Base-by-base conservation (phyloP, 2,888 invertebrate genomes). In the Silvanus unidentatus region DNA sequence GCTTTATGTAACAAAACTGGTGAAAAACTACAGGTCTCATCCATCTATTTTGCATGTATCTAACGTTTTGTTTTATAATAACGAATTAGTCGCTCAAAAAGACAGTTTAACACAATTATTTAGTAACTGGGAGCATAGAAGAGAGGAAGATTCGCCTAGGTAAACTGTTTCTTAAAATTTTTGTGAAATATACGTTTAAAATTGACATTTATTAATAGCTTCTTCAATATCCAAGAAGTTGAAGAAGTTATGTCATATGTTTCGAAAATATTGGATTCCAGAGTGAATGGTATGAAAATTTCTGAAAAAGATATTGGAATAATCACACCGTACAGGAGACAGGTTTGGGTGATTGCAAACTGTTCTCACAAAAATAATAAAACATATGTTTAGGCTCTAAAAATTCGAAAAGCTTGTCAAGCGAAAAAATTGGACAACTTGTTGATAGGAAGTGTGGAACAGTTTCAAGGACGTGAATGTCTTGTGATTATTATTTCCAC, bases 401-500 rank as follows among this genome's bases (percentile, higher is more conserved):
- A 75, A 77, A 47, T 74, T 68, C 52, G 57, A 56, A 3, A 67
- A 63, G 62, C 68, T 77, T 42, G 56, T 52, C 1, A 53, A 53
- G 1, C 53, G 63, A 55, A 59, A 65, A 1, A 47, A 1, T 59
- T 70, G 73, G 63, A 67, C 36, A 58, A 75, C 2, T 70, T 86
- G 9, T 76, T 78, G 49, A 79, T 84, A 40, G 91, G 91, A 1
- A 86, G 90, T 0, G 88, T 89, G 9, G 92, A 93, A 66, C 80
- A 84, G 43, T 90, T 89, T 68, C 92, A 92, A 68, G 92, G 92
- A 1, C 86, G 86, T 58, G 92, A 93, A 69, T 81, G 84, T 60
- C 73, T 80, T 16, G 79, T 88, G 2, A 85, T 92, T 39, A 80
- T 93, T 12, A 77, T 90, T 41, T 84, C 88, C 0, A 88, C 88